Conservation (phyloP, 2,888 invertebrate species). For the Salticus scenicus region DNA sequence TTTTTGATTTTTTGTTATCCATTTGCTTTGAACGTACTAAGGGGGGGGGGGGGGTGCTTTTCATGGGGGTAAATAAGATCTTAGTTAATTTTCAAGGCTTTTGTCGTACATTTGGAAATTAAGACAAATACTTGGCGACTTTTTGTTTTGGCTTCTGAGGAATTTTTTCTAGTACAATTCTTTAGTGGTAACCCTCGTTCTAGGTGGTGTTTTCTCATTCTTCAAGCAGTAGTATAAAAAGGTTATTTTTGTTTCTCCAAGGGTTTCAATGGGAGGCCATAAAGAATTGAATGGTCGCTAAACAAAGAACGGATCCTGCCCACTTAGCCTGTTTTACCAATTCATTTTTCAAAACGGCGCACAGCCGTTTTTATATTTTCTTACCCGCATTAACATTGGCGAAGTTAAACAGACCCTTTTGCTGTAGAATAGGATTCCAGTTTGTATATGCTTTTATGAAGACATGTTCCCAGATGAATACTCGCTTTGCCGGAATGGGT, state of each 20-base stretch:
- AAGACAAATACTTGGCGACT: neutral
- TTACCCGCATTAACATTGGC: constrained; percentile 55
- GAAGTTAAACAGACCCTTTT: constrained; percentile 65
- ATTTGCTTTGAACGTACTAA: too few relatives aligned
- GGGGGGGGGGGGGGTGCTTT: too few relatives aligned
- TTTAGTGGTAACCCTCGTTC: constrained; percentile 45
- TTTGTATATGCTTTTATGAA: constrained; percentile 61
- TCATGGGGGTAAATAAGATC: too few relatives aligned
- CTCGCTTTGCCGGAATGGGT: constrained; percentile 55
- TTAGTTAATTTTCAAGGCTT: too few relatives aligned
- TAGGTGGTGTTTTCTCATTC: constrained; percentile 63
- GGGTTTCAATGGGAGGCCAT: constrained; percentile 67
- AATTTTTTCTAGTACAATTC: neutral
- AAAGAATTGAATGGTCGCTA: constrained; percentile 69
- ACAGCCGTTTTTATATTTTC: constrained; percentile 51
- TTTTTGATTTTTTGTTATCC: too few relatives aligned
- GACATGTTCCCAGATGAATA: constrained; percentile 61
- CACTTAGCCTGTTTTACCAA: constrained; percentile 67
- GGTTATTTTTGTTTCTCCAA: constrained; percentile 67
- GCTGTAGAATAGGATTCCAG: constrained; percentile 58
- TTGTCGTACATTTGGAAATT: too few relatives aligned
- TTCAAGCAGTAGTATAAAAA: constrained; percentile 68
- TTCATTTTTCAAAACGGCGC: constrained; percentile 68
- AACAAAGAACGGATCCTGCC: constrained; percentile 63
- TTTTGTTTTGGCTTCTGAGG: constrained; percentile 10